These are phyloP conservation scores for Doryteuthis pealeii DNA, from an alignment of 1,140 invertebrate species.

Conservation along the genomic window DNA sequence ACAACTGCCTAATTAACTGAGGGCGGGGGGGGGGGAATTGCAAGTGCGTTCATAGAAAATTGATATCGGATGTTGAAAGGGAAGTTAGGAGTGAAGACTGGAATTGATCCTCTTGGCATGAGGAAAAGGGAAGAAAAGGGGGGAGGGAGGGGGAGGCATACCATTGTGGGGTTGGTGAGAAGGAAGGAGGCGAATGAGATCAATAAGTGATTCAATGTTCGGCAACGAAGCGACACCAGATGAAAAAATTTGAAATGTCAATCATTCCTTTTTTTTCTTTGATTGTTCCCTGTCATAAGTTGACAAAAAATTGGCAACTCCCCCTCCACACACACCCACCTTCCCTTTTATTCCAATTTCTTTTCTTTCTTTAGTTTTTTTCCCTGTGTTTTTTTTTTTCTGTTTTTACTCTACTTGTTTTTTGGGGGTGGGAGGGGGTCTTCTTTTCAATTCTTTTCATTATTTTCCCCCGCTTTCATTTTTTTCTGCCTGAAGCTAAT, in stretches of 20 bases:
- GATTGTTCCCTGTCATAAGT: neutral
- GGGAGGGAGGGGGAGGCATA: neutral
- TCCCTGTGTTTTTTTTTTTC: no score
- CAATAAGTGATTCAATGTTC: neutral
- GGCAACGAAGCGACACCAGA: neutral
- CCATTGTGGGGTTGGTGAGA: neutral
- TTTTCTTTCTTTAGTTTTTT: neutral
- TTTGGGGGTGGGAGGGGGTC: no score
- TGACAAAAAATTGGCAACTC: neutral
- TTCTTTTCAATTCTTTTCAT: no score
- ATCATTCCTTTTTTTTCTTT: neutral
- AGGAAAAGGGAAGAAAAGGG: neutral
- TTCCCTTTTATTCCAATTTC: neutral
- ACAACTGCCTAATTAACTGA: no score
- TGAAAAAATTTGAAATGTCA: conserved; percentile 1
- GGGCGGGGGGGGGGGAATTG: neutral
- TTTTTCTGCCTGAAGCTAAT: no score
- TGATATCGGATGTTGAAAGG: neutral
- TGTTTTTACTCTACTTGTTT: no score
- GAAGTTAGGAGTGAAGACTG: neutral
- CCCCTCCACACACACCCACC: neutral
- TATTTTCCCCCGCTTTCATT: no score
- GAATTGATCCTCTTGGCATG: neutral
- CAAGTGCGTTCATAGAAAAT: neutral
- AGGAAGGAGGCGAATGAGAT: neutral